Percentiles rank a stretch among this genome's conserved stretches.
These are phyloP conservation scores for Rhynchotus rufescens DNA, from an alignment of 2,797 vertebrate genomes.

Conservation along the genomic window DNA sequence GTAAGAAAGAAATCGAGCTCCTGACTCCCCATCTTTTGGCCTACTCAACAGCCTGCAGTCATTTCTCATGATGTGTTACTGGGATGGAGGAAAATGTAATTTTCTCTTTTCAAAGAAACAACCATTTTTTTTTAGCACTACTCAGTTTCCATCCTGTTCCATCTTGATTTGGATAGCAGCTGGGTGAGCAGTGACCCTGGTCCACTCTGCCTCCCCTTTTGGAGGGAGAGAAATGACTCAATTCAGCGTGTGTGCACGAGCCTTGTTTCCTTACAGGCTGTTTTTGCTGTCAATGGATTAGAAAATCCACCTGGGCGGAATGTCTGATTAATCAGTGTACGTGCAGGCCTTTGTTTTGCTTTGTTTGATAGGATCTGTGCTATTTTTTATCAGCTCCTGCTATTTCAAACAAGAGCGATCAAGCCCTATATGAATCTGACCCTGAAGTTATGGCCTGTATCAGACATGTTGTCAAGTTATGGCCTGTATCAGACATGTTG, in stretches of 20 bases:
- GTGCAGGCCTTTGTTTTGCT: too few relatives aligned
- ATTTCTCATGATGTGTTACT: not conserved
- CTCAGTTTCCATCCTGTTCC: not conserved
- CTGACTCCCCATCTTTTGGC: not conserved
- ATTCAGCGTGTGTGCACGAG: not conserved
- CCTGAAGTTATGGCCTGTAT: not conserved
- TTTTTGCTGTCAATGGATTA: constrained; percentile 3
- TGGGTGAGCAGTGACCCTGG: not conserved
- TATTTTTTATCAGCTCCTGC: not conserved
- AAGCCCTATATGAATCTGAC: not conserved
- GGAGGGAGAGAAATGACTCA: not conserved
- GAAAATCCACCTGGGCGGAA: not conserved
- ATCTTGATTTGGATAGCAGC: not conserved
- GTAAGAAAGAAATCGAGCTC: not conserved
- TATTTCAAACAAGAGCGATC: not conserved
- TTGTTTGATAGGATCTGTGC: too few relatives aligned
- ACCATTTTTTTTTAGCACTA: not conserved
- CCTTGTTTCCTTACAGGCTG: not conserved
- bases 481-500: accelerated
- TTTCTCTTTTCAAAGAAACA: not conserved
- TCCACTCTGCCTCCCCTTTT: not conserved
- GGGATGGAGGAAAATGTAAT: not conserved
- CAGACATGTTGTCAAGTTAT: not conserved
- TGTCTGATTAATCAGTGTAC: constrained; percentile 32
- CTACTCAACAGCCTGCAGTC: not conserved